These are phyloP conservation scores for Pocota personata DNA, from an alignment of 2,888 invertebrate genomes.

Conservation along the genomic window DNA sequence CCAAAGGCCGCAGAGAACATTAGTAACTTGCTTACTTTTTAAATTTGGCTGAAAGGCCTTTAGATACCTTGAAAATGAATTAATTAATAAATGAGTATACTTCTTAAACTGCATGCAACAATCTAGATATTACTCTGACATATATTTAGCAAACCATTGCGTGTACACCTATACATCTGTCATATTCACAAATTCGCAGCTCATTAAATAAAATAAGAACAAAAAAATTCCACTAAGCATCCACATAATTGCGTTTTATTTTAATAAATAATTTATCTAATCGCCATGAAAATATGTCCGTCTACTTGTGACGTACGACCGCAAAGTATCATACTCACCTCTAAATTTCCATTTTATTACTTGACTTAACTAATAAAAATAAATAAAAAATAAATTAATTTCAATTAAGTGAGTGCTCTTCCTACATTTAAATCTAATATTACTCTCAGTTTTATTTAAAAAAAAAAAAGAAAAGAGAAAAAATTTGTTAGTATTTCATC, in stretches of 20 bases:
- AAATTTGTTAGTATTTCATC: neutral
- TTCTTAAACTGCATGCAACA: too few relatives aligned
- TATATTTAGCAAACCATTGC: too few relatives aligned
- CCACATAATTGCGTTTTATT: neutral
- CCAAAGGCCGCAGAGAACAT: too few relatives aligned
- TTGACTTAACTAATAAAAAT: conserved; percentile 2
- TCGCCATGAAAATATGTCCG: neutral
- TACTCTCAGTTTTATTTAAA: neutral
- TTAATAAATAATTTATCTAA: conserved; percentile 5
- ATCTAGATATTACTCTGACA: too few relatives aligned
- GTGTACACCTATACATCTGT: too few relatives aligned
- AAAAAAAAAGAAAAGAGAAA: neutral
- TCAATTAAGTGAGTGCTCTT: conserved; percentile 9
- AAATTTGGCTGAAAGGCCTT: too few relatives aligned
- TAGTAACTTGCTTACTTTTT: too few relatives aligned
- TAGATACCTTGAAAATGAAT: too few relatives aligned
- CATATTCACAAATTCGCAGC: neutral
- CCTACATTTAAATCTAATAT: neutral
- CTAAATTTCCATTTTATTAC: conserved; percentile 8
- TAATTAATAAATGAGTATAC: too few relatives aligned
- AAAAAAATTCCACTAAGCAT: neutral
- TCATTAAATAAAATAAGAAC: neutral
- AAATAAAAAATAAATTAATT: neutral
- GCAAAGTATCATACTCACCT: neutral
- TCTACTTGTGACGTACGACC: neutral